Base-by-base conservation (phyloP, 2,113 vertebrate species). In the Eptatretus burgeri region DNA sequence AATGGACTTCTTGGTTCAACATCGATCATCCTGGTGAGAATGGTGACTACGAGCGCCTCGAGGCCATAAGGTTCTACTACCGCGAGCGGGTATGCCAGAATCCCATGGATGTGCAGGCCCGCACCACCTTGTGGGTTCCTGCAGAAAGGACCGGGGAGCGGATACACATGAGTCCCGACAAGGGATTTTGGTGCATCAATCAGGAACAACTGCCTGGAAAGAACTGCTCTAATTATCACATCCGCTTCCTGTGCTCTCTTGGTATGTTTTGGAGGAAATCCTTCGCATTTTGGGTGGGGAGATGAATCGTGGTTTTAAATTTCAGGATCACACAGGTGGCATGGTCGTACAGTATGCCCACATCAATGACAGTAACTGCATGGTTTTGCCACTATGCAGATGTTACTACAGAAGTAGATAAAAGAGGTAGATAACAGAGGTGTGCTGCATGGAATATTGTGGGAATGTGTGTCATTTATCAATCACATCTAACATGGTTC, bases 1-100 rank as follows among this genome's bases (percentile, higher is more conserved):
- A 80, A 56, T 85, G 83, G 84, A 84, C 80, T 11, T 75, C 78
- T 0, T 89, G 85, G 85, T 85, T 88, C 69, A 87, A 87, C 64
- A 76, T 84, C 1, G 82, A 87, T 66, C 83, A 85, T 67, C 83
- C 85, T 0, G 82, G 82, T 2, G 82, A 84, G 14, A 74, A 72
- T 19, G 83, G 84, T 7, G 85, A 91, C 73, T 81, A 79, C 1
- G 84, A 87, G 66, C 77, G 79, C 63, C 74, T 85, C 69, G 80
- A 83, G 0, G 81, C 80, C 64, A 88, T 88, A 68, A 79, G 76
- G 13, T 83, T 79, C 70, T 87, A 84, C 69, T 87, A 85, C 62
- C 76, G 75, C 18, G 69, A 78, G 7, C 72, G 77, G 27, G 79
- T 85, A 51, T 85, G 82, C 16, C 68, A 72, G 13, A 72, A 49